Base-by-base conservation (phyloP, 53 echinoderm and acorn worm genomes). In the Patiria pectinifera region DNA sequence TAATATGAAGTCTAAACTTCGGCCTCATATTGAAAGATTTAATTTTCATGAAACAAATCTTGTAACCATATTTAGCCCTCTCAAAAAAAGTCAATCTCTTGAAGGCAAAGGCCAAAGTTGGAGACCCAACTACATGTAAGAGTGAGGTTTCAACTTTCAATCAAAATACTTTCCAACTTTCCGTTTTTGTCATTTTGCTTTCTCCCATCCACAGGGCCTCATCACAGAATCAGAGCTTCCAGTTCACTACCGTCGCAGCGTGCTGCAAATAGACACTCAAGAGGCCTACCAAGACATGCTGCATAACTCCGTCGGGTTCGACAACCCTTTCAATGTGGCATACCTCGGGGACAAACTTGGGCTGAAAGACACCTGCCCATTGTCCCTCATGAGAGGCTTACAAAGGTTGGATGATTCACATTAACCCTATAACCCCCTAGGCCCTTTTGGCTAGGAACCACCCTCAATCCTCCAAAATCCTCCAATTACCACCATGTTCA, bases 261-360 rank as follows among this genome's bases (percentile, higher is more conserved):
- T 91, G 48, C 81, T 92, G 48, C 94, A 94, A 59, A 91, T 92
- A 12, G 95, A 98, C 78, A 92, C 95, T 5, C 61, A 72, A 47
- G 98, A 98, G 59, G 91, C 91, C 4, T 98, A 98, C 75, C 92
- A 95, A 25, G 95, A 96, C 49, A 94, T 96, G 91, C 91, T 98
- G 18, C 71, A 87, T 19, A 95, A 96, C 71, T 95, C 95, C 9
- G 93, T 96, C 5, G 98, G 98, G 58, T 98, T 96, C 86, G 96
- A 95, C 87, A 96, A 98, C 82, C 95, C 98, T 0, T 93, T 93
- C 83, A 96, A 93, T 44, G 92, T 96, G 22, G 69, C 92, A 2
- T 93, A 91, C 71, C 94, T 98, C 0, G 83, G 92, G 18, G 85
- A 87, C 81, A 48, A 78, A 59, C 87, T 98, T 14, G 74, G 85